Base-by-base conservation (phyloP, 2,888 invertebrate species). In the Dasypogon diadema region DNA sequence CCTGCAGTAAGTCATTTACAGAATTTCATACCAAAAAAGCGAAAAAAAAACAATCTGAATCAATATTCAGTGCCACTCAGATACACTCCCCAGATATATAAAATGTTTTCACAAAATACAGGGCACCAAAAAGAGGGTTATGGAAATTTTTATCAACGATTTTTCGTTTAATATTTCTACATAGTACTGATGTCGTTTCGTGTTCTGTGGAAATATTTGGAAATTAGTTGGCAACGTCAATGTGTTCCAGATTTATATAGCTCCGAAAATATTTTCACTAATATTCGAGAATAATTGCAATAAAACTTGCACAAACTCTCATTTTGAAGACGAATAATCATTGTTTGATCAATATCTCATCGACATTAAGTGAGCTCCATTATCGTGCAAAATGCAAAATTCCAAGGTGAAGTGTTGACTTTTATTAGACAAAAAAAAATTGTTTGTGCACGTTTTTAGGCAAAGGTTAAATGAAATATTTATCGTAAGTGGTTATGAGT, bases 31-130 rank as follows among this genome's bases (percentile, higher is more conserved):
- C 30, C 8, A 30, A 30, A 30, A 42, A 12, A 42, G n/a, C 8
- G n/a, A 42, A 5, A 30, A 30, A 30, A 42, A 12, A 42, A 42
- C 8, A 42, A 42, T 42, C 42, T 12, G 12, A 37, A 60, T 60
- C 60, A 37, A 60, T 60, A 60, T 60, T 16, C 37, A 60, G 60
- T 60, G 37, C 60, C 60, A 60, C 60, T 60, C 60, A 37, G 60
- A 60, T 37, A 60, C 37, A 42, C 60, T 60, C 60, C 60, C 60
- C 18, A 8, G 37, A 34, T 60, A 60, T 60, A 60, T 37, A 60
- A 60, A 37, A 34, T 10, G 5, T 18, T 60, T 34, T 60, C 60
- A 42, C n/a, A 1, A 42, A 42, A 12, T 12, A 8, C 42, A 37
- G 12, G 37, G 34, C 18, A 12, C 42, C 42, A 42, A 42, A 60